phyloP scores from a whole-genome alignment of 1,140 invertebrate species.

The Chironomus tepperi region DNA sequence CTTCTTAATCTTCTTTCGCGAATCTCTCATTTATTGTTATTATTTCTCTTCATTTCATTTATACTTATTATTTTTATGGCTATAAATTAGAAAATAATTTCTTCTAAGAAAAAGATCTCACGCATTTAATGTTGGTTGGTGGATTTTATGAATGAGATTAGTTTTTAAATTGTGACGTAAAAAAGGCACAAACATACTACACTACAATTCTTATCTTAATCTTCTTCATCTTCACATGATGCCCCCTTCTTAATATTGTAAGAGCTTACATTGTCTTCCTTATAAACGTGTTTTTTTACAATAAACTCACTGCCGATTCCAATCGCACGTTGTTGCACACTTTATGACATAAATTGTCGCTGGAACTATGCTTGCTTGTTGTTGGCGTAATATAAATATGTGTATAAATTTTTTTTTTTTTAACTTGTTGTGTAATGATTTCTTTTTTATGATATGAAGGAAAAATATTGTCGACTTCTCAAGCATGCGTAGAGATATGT shows the following conservation, averaged over 20 bases:
- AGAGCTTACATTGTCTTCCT: neutral
- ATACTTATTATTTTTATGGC: neutral
- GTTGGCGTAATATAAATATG: neutral
- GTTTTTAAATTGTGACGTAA: neutral
- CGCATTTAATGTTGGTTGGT: too few relatives aligned
- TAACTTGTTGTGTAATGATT: neutral
- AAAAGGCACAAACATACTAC: neutral
- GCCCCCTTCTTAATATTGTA: neutral
- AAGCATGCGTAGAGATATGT: neutral
- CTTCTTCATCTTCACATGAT: neutral
- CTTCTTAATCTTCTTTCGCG: neutral
- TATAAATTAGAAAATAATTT: neutral
- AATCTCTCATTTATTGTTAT: neutral
- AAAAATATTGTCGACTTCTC: neutral
- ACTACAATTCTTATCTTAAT: neutral
- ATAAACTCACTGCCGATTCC: neutral
- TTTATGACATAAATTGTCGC: constrained; percentile 14
- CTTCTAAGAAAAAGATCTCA: neutral
- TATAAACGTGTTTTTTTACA: neutral
- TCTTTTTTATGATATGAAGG: neutral
- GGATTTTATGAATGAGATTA: constrained; percentile 3
- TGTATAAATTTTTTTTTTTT: neutral
- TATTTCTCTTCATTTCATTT: neutral
- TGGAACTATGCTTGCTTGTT: neutral
- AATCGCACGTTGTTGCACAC: constrained; percentile 3